Percentiles rank a stretch among this genome's conserved stretches.
These are phyloP conservation scores for Spondyliosoma cantharus DNA, from an alignment of 2,797 vertebrate species.

Conservation along the genomic window DNA sequence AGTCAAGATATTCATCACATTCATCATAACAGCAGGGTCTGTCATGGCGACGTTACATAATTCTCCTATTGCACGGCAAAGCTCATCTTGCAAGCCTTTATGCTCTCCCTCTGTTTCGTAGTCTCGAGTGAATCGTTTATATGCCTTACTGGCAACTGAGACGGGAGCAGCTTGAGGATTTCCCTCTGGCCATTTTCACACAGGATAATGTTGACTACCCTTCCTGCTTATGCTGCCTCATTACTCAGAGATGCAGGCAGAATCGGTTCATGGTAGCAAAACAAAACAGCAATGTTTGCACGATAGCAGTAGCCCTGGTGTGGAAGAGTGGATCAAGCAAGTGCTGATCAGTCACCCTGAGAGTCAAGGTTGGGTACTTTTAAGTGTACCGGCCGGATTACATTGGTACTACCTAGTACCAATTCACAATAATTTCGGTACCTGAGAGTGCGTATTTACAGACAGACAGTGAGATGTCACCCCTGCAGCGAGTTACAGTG, in stretches of 20 bases:
- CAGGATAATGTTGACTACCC: conserved; percentile 36
- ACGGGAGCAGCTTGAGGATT: conserved; percentile 42
- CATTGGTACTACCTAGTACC: too few species aligned
- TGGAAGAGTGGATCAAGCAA: background rate
- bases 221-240: conserved; percentile 29
- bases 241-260: background rate
- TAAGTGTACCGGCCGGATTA: too few species aligned
- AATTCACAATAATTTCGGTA: too few species aligned
- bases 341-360: background rate
- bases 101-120: conserved; percentile 18
- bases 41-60: conserved; percentile 41
- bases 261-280: background rate
- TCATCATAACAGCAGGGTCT: conserved; percentile 40
- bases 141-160: conserved; percentile 35
- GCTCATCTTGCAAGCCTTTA: conserved; percentile 37
- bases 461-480: too few species aligned
- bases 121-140: conserved; percentile 38
- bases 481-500: too few species aligned
- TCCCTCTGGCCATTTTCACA: conserved; percentile 52
- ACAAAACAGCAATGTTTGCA: background rate
- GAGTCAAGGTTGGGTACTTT: background rate
- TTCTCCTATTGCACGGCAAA: conserved; percentile 25
- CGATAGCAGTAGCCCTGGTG: background rate
- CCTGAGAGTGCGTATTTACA: too few species aligned
- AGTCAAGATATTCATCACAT: conserved; percentile 47